A percentile compares a stretch with the other conserved stretches of the same genome.
Evolutionary conservation across 2,888 invertebrate genomes (phyloP).

Genomic region (Eristalinus aeneus): DNA sequence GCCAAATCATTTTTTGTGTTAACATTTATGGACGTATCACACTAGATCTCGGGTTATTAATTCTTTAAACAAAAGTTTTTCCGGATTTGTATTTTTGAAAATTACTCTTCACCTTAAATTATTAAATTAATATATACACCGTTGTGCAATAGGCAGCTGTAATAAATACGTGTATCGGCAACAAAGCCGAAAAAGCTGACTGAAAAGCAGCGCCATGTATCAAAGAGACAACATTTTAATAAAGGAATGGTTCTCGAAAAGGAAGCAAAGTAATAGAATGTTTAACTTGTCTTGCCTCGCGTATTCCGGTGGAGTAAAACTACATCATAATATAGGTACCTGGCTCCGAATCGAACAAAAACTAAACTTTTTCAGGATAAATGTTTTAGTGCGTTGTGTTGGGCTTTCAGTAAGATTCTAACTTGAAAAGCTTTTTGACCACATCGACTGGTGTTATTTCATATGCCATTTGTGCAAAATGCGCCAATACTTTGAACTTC

Average conservation of each 20-base stretch:
- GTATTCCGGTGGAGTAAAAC: constrained; percentile 22
- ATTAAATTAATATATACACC: constrained; percentile 33
- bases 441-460: constrained; percentile 19
- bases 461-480: constrained; percentile 21
- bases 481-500: constrained; percentile 28
- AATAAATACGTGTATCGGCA: constrained; percentile 60
- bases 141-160: constrained; percentile 39
- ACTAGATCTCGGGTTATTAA: not conserved
- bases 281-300: constrained; percentile 35
- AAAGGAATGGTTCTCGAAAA: constrained; percentile 33
- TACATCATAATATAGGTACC: constrained; percentile 33
- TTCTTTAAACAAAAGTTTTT: constrained; percentile 11
- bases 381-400: constrained; percentile 38
- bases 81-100: constrained; percentile 7
- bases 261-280: constrained; percentile 51
- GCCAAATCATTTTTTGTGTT: not conserved
- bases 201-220: constrained; percentile 45
- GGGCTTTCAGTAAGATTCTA: constrained; percentile 25
- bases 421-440: constrained; percentile 44
- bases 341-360: constrained; percentile 35
- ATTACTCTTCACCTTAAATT: constrained; percentile 25
- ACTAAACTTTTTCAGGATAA: constrained; percentile 38
- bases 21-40: not conserved
- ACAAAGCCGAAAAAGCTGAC: constrained; percentile 58
- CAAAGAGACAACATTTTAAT: constrained; percentile 47